phyloP scores from a whole-genome alignment of 1,140 invertebrate species.

The Penaeus vannamei region DNA sequence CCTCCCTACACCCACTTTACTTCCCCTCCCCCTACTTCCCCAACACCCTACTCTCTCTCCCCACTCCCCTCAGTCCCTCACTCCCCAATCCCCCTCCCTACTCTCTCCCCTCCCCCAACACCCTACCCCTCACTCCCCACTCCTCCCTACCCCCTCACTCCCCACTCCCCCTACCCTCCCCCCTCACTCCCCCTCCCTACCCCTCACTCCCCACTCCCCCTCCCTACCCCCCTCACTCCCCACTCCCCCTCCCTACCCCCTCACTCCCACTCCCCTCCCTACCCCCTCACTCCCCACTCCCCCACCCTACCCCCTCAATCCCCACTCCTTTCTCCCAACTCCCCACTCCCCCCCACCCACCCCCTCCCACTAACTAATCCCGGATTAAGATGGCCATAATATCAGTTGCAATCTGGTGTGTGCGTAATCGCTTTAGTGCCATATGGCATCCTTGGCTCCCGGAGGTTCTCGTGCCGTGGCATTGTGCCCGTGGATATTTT shows the following conservation, averaged over 20 bases:
- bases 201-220: not conserved
- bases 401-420: too few species aligned
- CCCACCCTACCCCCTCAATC: too few species aligned
- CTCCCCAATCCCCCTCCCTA: not conserved
- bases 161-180: not conserved
- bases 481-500: too few species aligned
- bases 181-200: not conserved
- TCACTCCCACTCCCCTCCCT: not conserved
- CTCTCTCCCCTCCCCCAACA: not conserved
- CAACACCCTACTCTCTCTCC: not conserved
- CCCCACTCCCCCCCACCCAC: too few species aligned
- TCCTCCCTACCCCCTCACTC: not conserved
- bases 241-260: not conserved
- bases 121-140: not conserved
- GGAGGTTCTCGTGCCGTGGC: too few species aligned
- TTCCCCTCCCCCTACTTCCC: not conserved
- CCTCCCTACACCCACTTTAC: not conserved
- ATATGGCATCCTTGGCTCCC: too few species aligned
- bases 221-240: not conserved
- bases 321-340: too few species aligned
- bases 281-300: too few species aligned
- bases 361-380: too few species aligned
- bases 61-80: not conserved
- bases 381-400: too few species aligned
- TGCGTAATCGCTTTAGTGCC: too few species aligned